Evolutionary conservation across 2,113 vertebrate species (phyloP), one percentile per base, ranked within the genome.

Genomic region (Calidris pygmaea): DNA sequence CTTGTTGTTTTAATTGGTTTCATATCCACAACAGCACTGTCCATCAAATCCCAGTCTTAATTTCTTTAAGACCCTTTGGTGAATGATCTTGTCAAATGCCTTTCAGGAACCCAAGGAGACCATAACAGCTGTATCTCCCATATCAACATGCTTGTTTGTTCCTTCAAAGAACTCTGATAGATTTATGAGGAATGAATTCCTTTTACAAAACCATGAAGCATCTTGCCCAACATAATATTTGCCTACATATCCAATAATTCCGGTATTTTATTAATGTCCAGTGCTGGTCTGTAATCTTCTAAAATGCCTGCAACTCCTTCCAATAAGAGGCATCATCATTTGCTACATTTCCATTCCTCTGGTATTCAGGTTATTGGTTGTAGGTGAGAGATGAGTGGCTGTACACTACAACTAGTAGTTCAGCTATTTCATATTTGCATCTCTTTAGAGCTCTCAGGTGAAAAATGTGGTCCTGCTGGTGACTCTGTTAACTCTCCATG

Each of bases 81-180:
- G 73, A 90, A 67, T 32, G 21, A 84, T 45, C 32, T 78, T 50
- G n/a, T 34, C 52, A 85, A 91, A 72, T 30, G 23, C 39, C 34
- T 91, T 89, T 41, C 74, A 91, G 56, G 52, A 93, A 58, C 60
- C 35, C 53, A 65, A 56, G 56, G 60, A 91, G 56, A 78, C 10
- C 0, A 0, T 26, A 45, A 35, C n/a, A 79, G 37, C 55, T 70
- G 5, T 20, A 63, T 30, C 26, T 81, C 52, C n/a, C 1, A 0
- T 23, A 58, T 30, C 45, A 89, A 30, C 30, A 29, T 15, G 27
- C 39, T 41, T n/a, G 24, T 32, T 74, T 16, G 20, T 35, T 87
- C 41, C 59, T 84, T 78, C 50, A 77, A 47, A 86, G 55, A 84
- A 45, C 15, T 50, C 39, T 13, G 23, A 45, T 1, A 70, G 27